Base-by-base conservation (phyloP, 2,797 vertebrate species). In the Pseudopleuronectes americanus region DNA sequence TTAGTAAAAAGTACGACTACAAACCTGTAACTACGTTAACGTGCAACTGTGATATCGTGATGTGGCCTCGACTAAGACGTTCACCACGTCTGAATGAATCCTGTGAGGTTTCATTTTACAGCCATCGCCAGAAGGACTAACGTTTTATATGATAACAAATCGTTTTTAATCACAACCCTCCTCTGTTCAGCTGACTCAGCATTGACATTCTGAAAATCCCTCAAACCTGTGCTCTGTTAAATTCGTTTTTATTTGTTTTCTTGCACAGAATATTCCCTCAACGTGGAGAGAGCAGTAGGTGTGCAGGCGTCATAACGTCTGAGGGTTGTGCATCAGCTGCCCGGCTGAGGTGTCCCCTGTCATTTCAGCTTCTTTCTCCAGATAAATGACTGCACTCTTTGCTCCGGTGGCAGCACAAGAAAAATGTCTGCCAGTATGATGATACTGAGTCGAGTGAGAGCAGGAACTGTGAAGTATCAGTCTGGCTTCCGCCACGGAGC, bases 401-500 rank as follows among this genome's bases (percentile, higher is more conserved):
- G 64, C 76, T 52, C 64, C 54, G 54, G 22, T 4, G 17, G 63
- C 63, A 64, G 23, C 62, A 49, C 57, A 79, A 63, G 71, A 58
- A 74, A 74, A 88, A 79, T 74, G 69, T 84, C 71, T 79, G 67
- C 85, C 84, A 82, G 64, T 58, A 23, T 79, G 87, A 87, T 89
- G 86, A 83, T 67, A 71, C 83, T 87, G 80, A 92, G 74, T 71
- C 57, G 84, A 83, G 76, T 74, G 76, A 87, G 88, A 77, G 76
- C 79, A 78, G 62, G 58, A 67, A 69, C 79, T 83, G 79, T 79
- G 84, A 88, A 82, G 86, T 62, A 87, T 90, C 81, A 72, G 73
- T 84, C 82, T 79, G 79, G 74, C 84, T 89, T 80, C 86, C 83
- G 77, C 73, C 83, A 74, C 76, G 59, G 80, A 90, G 83, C 71